Evolutionary conservation across 2,888 invertebrate genomes (phyloP), one percentile per base, ranked within the genome.

Genomic region (Lysandra bellargus): DNA sequence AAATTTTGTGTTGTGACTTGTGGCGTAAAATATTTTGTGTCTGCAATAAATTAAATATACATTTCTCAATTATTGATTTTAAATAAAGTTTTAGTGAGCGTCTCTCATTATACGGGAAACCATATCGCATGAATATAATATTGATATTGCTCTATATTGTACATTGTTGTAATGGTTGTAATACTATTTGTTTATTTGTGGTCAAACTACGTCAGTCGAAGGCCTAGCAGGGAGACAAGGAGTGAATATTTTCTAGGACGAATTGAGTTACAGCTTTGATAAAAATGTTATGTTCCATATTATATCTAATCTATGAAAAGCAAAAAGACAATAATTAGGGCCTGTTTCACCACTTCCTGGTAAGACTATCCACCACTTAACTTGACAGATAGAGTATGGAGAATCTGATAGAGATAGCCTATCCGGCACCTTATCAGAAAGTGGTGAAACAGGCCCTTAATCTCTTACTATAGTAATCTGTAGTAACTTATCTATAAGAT

Each of bases 181-280:
- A 78, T 81, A 80, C 83, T 83, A 82, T 85, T 83, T 84, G 83
- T 85, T 83, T 86, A 85, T 85, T 86, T 88, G 87, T 84, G 84
- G 87, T 86, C 87, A 85, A 82, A 86, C 84, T 83, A 83, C 85
- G 85, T 84, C 88, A 84, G 88, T 88, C 87, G 87, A 88, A 88
- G 89, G 89, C 87, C 82, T 74, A 83, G 82, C 33, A 79, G 30
- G 17, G 9, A 72, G 78, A 57, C 76, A 44, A 57, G 12, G 1
- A 12, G 37, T 75, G 2, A 33, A 37, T 33, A 69, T 69, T 12
- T 69, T 12, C 17, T 69, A 17, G 69, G 69, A 69, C 33, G 4
- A 23, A 9, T 17, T 57, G 4, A 53, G 17, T 17, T 57, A 53
- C 14, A 17, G 17, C 17, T 17, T 57, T 17, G 17, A 57, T 53